phyloP scores from a whole-genome alignment of 2,888 invertebrate genomes.

The Microplitis manilae region DNA sequence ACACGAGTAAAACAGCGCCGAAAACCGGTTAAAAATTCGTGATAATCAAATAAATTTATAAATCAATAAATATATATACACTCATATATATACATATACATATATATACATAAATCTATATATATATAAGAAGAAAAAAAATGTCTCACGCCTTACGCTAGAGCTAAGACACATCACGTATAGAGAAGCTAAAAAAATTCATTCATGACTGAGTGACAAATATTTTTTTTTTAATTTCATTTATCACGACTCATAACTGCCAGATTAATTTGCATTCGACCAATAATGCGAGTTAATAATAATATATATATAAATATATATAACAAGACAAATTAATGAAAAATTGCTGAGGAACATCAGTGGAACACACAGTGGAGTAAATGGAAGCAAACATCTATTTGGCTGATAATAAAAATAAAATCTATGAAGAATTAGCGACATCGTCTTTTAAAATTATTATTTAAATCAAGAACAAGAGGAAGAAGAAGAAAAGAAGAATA shows the following conservation, averaged over 20 bases:
- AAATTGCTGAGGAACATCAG: not conserved
- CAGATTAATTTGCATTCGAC: not conserved
- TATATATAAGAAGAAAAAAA: not conserved
- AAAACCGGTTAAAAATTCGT: slow-evolving; percentile 68
- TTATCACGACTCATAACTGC: not conserved
- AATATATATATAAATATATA: not conserved
- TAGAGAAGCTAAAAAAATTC: not conserved
- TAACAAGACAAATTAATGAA: not conserved
- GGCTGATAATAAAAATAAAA: not conserved
- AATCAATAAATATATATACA: slow-evolving; percentile 14
- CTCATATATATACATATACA: slow-evolving; percentile 5
- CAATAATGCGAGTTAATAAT: not conserved
- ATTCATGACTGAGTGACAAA: not conserved
- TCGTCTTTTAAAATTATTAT: not conserved
- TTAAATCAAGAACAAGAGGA: not conserved
- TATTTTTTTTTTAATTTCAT: not conserved
- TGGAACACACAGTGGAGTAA: slow-evolving; percentile 1
- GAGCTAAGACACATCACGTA: not conserved
- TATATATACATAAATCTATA: not conserved
- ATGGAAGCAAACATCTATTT: not conserved
- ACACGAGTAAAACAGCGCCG: slow-evolving; percentile 65
- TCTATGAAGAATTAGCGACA: not conserved
- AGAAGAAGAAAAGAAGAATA: not conserved
- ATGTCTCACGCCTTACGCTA: slow-evolving; percentile 21
- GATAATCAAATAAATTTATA: slow-evolving; percentile 57